Evolutionary conservation across 2,888 invertebrate species (phyloP).

Genomic region (Andrena fulva): DNA sequence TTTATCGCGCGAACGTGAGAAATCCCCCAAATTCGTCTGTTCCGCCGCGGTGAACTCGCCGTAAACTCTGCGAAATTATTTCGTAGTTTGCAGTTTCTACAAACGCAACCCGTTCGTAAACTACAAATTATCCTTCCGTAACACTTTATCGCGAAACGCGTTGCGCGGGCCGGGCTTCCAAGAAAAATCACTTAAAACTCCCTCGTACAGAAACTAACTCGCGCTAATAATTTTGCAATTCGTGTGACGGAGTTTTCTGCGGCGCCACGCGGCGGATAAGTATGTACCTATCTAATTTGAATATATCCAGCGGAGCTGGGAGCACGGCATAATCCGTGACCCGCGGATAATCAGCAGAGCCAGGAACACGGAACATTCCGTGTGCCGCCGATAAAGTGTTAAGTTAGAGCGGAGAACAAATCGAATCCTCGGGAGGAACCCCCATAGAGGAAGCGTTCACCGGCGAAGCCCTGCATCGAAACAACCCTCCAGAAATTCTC

Average conservation of each 20-base stretch:
- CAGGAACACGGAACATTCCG: constrained; percentile 4
- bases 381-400: constrained; percentile 1
- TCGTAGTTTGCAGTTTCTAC: neutral
- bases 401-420: constrained; percentile 1
- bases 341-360: no score
- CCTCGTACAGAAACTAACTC: no score
- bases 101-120: neutral
- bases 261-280: no score
- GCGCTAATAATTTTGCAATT: no score
- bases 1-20: constrained; percentile 25
- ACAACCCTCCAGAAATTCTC: constrained; percentile 16
- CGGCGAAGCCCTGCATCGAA: neutral
- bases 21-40: neutral
- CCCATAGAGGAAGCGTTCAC: neutral
- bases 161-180: no score
- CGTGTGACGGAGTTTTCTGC: no score
- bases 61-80: neutral
- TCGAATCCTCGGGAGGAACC: neutral
- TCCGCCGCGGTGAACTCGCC: neutral
- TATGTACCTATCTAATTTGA: no score
- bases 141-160: neutral
- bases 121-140: neutral
- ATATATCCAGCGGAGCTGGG: no score
- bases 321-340: no score
- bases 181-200: no score